A percentile compares a stretch with the other conserved stretches of the same genome.
Evolutionary conservation across 1,140 invertebrate genomes (phyloP).

Genomic region (Caenorhabditis latens): DNA sequence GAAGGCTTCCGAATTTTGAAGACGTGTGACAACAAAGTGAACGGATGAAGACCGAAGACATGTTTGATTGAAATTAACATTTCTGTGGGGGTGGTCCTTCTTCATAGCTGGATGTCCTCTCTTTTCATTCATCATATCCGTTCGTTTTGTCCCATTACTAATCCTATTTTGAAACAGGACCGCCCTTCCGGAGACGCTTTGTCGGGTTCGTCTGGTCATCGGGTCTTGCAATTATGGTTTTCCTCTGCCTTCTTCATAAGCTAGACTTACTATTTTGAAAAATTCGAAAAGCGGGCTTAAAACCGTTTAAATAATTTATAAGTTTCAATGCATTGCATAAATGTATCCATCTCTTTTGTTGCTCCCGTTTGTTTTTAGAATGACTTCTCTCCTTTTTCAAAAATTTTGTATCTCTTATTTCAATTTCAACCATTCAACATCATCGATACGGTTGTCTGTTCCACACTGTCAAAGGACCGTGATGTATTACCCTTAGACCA

Average conservation of each 20-base stretch:
- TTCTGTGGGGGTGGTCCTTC: background rate
- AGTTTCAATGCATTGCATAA: conserved; percentile 53
- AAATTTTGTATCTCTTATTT: background rate
- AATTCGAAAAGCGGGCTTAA: conserved; percentile 18
- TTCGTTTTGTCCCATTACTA: background rate
- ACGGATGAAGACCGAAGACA: conserved; percentile 6
- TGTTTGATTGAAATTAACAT: conserved; percentile 13
- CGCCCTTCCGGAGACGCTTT: conserved; percentile 11
- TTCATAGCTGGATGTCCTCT: background rate
- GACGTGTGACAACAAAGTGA: conserved; percentile 6
- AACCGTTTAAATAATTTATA: conserved; percentile 41
- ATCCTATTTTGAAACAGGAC: conserved; percentile 45
- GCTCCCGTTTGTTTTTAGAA: conserved; percentile 28
- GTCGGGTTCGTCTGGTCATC: conserved; percentile 13
- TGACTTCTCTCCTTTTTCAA: background rate
- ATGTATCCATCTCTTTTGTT: conserved; percentile 15
- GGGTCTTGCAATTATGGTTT: background rate
- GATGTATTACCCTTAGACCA: background rate
- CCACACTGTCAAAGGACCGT: background rate
- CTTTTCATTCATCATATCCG: background rate
- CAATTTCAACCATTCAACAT: too few relatives aligned
- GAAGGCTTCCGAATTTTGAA: conserved; percentile 40
- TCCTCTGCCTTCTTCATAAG: too few relatives aligned
- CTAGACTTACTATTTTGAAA: background rate
- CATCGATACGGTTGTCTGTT: conserved; percentile 11